Evolutionary conservation across 2,797 vertebrate genomes (phyloP), one percentile per base, ranked within the genome.

Genomic region (Ctenopoma multispine): DNA sequence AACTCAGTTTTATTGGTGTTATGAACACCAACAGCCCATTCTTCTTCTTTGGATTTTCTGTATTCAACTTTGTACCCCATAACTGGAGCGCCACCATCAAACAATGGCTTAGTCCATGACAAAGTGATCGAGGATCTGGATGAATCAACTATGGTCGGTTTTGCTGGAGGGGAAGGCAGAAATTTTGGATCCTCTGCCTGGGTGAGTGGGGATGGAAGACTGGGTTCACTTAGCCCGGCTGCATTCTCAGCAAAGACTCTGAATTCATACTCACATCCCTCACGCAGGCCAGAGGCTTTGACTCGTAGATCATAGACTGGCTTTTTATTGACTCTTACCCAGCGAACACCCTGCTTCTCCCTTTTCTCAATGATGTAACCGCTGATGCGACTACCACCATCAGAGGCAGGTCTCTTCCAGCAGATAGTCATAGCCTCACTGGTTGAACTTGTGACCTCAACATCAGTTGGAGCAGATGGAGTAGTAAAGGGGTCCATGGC

Each of bases 271-370:
- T 99, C 97, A 72, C 95, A 96, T 81, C 97, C 97, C 73, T 96
- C 95, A 49, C 96, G 95, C n/a, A 99, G 95, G 80, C 96, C 95
- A 9, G 95, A 90, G 58, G 97, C 97, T 90, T 99, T 99, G 58
- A 97, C 96, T 91, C 98, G 95, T 66, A 99, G 92, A 87, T 99
- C 98, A 90, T 97, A 99, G 60, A 99, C 97, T 67, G 96, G 94
- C 71, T 97, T 99, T 93, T 99, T 99, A 89, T 99, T 99, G 46
- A 99, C 96, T 82, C 96, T 95, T 53, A 96, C 90, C 98, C 98
- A 99, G 61, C 96, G 95, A 27, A 99, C 88, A 73, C 97, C 97
- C 59, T 95, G 95, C 89, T 98, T 99, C 83, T 99, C 98, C 79
- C 96, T 93, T 78, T 96, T 97, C 91, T 99, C 98, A 87, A 99